A percentile compares a stretch with the other conserved stretches of the same genome.
phyloP scores from a whole-genome alignment of 2,888 invertebrate species.

The Hecatera dysodea region DNA sequence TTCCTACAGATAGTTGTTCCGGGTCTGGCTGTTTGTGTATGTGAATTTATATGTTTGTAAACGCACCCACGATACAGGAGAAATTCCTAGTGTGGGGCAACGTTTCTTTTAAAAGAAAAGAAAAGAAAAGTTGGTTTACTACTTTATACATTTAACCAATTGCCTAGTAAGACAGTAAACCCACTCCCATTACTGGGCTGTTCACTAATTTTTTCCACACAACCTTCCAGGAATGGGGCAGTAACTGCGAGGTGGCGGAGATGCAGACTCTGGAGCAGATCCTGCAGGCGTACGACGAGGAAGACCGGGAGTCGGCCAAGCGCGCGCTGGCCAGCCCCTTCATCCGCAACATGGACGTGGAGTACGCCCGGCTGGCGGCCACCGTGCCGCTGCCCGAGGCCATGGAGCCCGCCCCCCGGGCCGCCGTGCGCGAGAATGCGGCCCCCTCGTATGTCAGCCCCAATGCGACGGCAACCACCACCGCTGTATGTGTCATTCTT shows the following conservation, averaged over 20 bases:
- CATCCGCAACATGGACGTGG: slow-evolving; percentile 98
- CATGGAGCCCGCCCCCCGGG: slow-evolving; percentile 88
- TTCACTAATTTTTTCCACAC: background rate
- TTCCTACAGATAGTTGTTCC: too few species aligned
- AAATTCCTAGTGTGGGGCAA: too few species aligned
- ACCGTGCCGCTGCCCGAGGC: slow-evolving; percentile 80
- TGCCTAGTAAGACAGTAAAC: too few species aligned
- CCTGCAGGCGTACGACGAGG: slow-evolving; percentile 95
- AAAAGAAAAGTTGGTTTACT: too few species aligned
- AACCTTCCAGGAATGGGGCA: slow-evolving; percentile 93
- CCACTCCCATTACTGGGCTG: too few species aligned
- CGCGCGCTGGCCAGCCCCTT: slow-evolving; percentile 95
- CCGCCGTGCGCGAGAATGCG: slow-evolving; percentile 92
- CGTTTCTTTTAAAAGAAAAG: too few species aligned
- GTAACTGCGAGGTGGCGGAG: slow-evolving; percentile 96
- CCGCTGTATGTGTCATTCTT: slow-evolving; percentile 34
- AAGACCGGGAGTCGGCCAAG: slow-evolving; percentile 95
- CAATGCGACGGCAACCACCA: slow-evolving; percentile 50
- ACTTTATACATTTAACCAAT: too few species aligned
- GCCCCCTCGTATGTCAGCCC: slow-evolving; percentile 92
- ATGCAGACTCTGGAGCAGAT: slow-evolving; percentile 95
- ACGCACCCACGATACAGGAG: too few species aligned
- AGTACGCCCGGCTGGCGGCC: slow-evolving; percentile 93
- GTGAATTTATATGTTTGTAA: too few species aligned
- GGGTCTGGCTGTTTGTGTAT: too few species aligned